Evolutionary conservation across 2,888 invertebrate species (phyloP).

Genomic region (Agonopterix subpropinquella): DNA sequence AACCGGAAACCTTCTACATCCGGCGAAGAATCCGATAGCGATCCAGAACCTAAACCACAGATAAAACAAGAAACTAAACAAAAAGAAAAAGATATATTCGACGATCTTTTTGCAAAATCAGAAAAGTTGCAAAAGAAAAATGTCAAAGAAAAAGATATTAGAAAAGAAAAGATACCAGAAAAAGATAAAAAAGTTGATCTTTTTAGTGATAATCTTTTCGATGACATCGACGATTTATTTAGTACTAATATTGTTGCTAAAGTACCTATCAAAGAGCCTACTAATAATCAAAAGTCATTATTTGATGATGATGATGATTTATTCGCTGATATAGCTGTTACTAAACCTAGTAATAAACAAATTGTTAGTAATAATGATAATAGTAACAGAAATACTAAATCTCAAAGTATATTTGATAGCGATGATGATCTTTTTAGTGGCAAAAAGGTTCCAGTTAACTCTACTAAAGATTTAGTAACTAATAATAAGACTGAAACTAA

Average conservation of each 20-base stretch:
- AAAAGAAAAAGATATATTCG: slow-evolving; percentile 43
- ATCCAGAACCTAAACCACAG: background rate
- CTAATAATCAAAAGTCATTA: slow-evolving; percentile 34
- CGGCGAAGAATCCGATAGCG: background rate
- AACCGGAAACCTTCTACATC: slow-evolving; percentile 7
- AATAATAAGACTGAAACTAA: background rate
- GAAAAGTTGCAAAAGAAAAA: slow-evolving; percentile 16
- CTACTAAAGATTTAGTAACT: background rate
- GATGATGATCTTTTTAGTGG: slow-evolving; percentile 17
- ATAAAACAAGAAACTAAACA: slow-evolving; percentile 4
- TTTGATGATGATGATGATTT: slow-evolving; percentile 53
- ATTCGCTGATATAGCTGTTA: slow-evolving; percentile 24
- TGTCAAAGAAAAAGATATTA: slow-evolving; percentile 7
- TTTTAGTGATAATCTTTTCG: slow-evolving; percentile 59
- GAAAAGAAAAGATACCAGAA: slow-evolving; percentile 12
- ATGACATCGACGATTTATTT: slow-evolving; percentile 66
- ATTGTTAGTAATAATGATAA: background rate
- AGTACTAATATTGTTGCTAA: slow-evolving; percentile 35
- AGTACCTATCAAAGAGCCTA: slow-evolving; percentile 23
- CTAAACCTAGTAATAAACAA: slow-evolving; percentile 1
- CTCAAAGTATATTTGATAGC: slow-evolving; percentile 38
- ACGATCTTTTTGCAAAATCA: slow-evolving; percentile 52
- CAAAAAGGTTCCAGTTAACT: background rate
- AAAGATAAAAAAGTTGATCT: slow-evolving; percentile 41
- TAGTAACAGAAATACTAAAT: slow-evolving; percentile 3